Conservation (phyloP, 2,888 invertebrate genomes). For the Sipha maydis region DNA sequence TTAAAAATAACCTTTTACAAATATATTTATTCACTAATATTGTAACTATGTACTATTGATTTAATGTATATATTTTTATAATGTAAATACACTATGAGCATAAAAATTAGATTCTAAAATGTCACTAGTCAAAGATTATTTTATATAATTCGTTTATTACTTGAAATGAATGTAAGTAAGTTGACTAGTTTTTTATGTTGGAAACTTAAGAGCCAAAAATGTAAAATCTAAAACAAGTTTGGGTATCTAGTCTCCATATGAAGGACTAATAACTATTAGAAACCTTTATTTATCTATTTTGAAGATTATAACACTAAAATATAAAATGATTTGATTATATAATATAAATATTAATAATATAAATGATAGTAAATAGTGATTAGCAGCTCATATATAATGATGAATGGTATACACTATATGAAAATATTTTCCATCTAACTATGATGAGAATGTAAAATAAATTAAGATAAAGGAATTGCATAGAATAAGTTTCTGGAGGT, state of each 20-base stretch:
- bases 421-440: too few relatives aligned
- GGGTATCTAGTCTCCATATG: constrained; percentile 52
- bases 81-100: not conserved
- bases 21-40: not conserved
- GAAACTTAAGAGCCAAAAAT: constrained; percentile 52
- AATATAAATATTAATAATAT: too few relatives aligned
- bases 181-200: constrained; percentile 38
- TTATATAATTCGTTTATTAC: constrained; percentile 9
- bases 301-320: too few relatives aligned
- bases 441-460: too few relatives aligned
- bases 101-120: not conserved
- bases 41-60: not conserved
- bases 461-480: too few relatives aligned
- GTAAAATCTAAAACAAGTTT: constrained; percentile 35
- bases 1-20: not conserved
- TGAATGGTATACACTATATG: too few relatives aligned
- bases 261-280: not conserved
- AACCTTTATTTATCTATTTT: not conserved
- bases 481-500: too few relatives aligned
- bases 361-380: too few relatives aligned
- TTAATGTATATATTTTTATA: not conserved
- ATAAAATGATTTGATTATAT: too few relatives aligned
- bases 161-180: not conserved
- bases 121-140: constrained; percentile 20
- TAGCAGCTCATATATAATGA: too few relatives aligned